Conservation (phyloP, 1,140 invertebrate genomes). For the Scylla paramamosain region DNA sequence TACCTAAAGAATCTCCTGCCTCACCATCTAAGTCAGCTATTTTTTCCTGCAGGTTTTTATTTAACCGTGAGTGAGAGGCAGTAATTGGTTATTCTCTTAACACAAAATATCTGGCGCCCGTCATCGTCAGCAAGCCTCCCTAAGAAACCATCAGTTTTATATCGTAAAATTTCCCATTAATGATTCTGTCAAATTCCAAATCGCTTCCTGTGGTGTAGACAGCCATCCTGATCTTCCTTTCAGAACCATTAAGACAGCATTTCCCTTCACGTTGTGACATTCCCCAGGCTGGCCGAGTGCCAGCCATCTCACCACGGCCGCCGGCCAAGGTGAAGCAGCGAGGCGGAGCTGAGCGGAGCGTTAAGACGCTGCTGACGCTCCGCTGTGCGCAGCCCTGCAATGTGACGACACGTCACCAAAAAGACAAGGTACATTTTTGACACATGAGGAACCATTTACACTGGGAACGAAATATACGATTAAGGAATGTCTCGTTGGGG, state of each 20-base stretch:
- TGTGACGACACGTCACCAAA: too few species aligned
- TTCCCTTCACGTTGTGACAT: neutral
- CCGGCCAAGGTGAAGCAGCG: neutral
- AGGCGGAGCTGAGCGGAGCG: neutral
- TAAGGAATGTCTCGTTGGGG: too few species aligned
- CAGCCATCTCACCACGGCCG: neutral
- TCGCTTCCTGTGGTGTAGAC: neutral
- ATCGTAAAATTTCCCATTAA: neutral
- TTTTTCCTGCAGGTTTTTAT: neutral
- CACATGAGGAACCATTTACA: too few species aligned
- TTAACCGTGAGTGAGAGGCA: neutral
- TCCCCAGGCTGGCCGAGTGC: neutral
- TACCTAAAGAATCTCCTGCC: too few species aligned
- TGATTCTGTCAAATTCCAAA: neutral
- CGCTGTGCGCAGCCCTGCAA: too few species aligned
- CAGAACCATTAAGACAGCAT: neutral
- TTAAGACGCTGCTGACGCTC: neutral
- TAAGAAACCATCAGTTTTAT: neutral
- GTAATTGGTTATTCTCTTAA: neutral
- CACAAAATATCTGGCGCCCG: neutral
- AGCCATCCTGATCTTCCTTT: slow-evolving; percentile 8
- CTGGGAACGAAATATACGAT: too few species aligned
- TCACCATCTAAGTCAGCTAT: too few species aligned
- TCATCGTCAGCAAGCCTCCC: neutral
- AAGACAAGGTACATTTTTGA: too few species aligned